Evolutionary conservation across 92 coral and sea anemone species (phyloP).

Genomic region (Epizoanthus illoricatus): DNA sequence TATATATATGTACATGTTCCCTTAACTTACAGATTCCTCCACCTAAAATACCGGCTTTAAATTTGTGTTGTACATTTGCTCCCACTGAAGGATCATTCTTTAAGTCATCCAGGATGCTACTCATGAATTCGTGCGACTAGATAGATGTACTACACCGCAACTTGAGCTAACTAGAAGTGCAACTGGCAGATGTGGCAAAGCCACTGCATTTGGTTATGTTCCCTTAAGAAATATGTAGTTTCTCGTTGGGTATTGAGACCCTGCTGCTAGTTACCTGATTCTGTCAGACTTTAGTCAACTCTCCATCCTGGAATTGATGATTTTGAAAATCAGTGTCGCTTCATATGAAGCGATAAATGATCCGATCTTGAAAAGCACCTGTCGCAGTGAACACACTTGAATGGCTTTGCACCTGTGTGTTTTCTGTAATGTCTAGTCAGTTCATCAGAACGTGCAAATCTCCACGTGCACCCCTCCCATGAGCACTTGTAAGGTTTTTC

Average conservation of each 20-base stretch:
- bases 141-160: not conserved
- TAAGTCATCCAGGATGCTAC: conserved; percentile 4
- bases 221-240: conserved; percentile 29
- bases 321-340: conserved; percentile 79
- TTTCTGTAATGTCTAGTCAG: conserved; percentile 99
- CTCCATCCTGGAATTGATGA: conserved; percentile 23
- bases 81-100: conserved; percentile 4
- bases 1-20: not conserved
- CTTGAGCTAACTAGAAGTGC: conserved; percentile 12
- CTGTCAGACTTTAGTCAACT: not conserved
- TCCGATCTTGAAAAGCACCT: conserved; percentile 98
- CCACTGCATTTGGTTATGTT: conserved; percentile 5
- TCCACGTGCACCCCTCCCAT: conserved; percentile 99
- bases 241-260: not conserved
- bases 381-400: conserved; percentile 97
- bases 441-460: conserved; percentile 99
- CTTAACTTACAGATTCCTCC: not conserved
- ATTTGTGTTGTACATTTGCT: conserved; percentile 10
- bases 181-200: not conserved
- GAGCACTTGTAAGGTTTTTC: conserved; percentile 99
- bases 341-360: conserved; percentile 98
- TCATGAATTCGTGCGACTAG: not conserved
- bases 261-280: conserved; percentile 8
- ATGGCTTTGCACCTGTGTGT: conserved; percentile 99
- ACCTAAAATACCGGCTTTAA: conserved; percentile 21